phyloP scores from a whole-genome alignment of 2,888 invertebrate genomes.

The Tipula unca region DNA sequence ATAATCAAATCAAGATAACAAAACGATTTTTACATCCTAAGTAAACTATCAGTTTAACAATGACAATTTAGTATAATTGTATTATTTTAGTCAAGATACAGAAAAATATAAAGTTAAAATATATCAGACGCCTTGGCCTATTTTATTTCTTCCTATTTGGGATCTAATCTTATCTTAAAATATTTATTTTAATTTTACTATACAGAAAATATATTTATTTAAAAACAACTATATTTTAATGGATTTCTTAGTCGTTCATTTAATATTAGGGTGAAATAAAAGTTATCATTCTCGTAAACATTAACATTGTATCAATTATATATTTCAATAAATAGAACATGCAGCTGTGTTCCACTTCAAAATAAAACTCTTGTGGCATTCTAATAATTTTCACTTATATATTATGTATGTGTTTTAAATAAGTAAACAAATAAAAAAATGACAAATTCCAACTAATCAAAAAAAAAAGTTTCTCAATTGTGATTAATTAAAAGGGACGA shows the following conservation, averaged over 20 bases:
- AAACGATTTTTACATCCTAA: neutral
- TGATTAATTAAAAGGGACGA: neutral
- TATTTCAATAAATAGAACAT: neutral
- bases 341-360: neutral
- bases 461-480: neutral
- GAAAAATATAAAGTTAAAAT: neutral
- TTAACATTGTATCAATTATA: neutral
- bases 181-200: neutral
- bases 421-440: neutral
- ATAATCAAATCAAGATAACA: neutral
- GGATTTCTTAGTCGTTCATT: neutral
- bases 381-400: neutral
- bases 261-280: neutral
- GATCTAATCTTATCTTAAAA: neutral
- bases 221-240: neutral
- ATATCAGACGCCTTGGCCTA: neutral
- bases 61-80: neutral
- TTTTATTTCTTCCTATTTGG: neutral
- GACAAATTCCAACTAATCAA: neutral
- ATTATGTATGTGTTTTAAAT: neutral
- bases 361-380: neutral
- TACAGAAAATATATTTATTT: neutral
- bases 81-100: neutral
- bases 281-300: neutral
- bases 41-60: neutral